Evolutionary conservation across 2,888 invertebrate species (phyloP), one percentile per base, ranked within the genome.

Genomic region (Leptopilina syphax): DNA sequence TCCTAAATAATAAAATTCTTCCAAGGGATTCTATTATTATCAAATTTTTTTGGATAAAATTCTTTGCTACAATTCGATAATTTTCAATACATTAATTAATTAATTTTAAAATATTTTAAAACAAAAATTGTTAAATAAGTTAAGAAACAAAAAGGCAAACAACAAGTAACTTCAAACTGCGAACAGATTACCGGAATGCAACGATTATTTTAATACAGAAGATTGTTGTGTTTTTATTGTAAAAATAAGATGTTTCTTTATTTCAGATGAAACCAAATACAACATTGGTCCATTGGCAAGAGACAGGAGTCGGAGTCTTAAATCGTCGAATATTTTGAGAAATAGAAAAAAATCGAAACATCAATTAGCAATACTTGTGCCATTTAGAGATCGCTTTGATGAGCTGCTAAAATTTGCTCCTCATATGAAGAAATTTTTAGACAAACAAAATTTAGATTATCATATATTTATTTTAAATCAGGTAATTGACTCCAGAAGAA

Each of bases 371-470:
- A 93, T 99, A 80, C 92, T 99, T 82, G 97, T 99, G 78, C 99
- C 99, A 77, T 99, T 97, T 92, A 94, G 99, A 86, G 98, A 99
- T 92, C 94, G 99, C 82, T 98, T 98, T 91, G 98, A 99, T 87
- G 99, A 99, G 92, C 93, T 99, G n/a, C 91, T 98, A 79, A 95
- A 95, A 86, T 99, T 99, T 93, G 97, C 95, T 12, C 98, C 99
- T 8, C 96, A 98, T 89, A 96, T 99, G 93, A 94, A 96, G 86
- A 93, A 93, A 60, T 99, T 98, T 92, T 93, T 99, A 57, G 94
- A 94, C 66, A 94, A 94, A 81, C 98, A 99, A 92, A 93, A 94
- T 77, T 94, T 99, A 84, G 93, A 94, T 13, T 97, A 98, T 92
- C 95, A 96, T 89, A 96, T 99, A 92, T 97, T 96, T 91, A 93